These are phyloP conservation scores for Holacanthella duospinosa DNA, from an alignment of 2,888 invertebrate genomes.

Conservation along the genomic window DNA sequence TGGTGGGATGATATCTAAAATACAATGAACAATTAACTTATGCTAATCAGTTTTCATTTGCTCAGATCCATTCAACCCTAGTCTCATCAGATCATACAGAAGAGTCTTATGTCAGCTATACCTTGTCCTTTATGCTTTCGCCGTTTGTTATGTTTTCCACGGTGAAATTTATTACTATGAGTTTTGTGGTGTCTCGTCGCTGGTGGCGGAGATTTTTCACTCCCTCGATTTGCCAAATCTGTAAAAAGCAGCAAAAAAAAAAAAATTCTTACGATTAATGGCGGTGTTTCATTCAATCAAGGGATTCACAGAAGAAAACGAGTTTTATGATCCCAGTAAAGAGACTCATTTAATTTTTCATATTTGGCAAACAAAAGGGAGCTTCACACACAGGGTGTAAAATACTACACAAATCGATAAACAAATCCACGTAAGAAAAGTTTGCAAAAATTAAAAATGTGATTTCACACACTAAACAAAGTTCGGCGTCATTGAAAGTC, in stretches of 20 bases:
- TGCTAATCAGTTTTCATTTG: neutral
- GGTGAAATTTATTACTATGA: conserved; percentile 32
- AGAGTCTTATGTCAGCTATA: conserved; percentile 6
- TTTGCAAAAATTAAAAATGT: neutral
- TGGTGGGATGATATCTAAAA: conserved; percentile 62
- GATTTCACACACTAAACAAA: neutral
- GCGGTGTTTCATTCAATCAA: neutral
- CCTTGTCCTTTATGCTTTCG: conserved; percentile 37
- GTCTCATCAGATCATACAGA: neutral
- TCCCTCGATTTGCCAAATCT: conserved; percentile 32
- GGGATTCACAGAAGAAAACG: conserved; percentile 4
- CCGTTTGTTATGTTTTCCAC: conserved; percentile 34
- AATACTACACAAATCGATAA: neutral
- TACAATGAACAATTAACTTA: neutral
- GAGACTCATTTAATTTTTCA: neutral
- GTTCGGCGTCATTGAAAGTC: neutral
- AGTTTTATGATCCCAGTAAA: neutral
- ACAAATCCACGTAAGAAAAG: neutral
- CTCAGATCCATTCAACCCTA: neutral
- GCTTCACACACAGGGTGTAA: neutral
- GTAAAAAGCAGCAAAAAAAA: conserved; percentile 12
- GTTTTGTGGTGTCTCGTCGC: conserved; percentile 33
- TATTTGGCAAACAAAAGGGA: conserved; percentile 1
- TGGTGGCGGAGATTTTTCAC: conserved; percentile 27
- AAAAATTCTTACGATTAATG: neutral